phyloP scores from a whole-genome alignment of 2,113 vertebrate genomes.

The Calcarius ornatus region DNA sequence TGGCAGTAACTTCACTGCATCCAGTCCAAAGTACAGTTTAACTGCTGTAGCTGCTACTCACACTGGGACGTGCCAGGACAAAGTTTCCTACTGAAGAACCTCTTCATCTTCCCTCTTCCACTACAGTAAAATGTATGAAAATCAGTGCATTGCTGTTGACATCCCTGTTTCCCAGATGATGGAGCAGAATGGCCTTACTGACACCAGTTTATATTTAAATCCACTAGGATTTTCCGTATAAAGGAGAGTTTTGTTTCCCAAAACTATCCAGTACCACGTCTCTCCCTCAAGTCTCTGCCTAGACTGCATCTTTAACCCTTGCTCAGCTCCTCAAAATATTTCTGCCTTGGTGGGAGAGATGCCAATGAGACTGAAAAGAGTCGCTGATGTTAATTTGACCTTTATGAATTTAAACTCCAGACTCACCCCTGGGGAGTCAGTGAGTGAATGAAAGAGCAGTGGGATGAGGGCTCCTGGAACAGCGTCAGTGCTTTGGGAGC shows the following conservation, averaged over 20 bases:
- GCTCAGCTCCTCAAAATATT: background rate
- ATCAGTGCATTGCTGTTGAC: background rate
- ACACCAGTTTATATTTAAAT: background rate
- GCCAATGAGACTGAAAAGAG: background rate
- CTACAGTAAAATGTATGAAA: background rate
- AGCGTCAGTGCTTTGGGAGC: fast-evolving
- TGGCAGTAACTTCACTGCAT: background rate
- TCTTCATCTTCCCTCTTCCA: background rate
- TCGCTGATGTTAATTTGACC: background rate
- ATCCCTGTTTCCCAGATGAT: background rate
- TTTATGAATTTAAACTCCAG: slow-evolving; percentile 31
- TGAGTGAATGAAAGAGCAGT: background rate
- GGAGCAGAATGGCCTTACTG: background rate
- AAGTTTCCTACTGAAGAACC: background rate
- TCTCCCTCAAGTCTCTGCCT: background rate
- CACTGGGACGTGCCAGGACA: background rate
- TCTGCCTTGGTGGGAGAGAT: background rate
- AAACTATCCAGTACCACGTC: background rate
- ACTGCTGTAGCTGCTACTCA: background rate
- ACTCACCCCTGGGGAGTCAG: background rate
- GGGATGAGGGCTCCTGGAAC: background rate
- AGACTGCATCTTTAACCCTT: background rate
- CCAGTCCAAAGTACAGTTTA: background rate
- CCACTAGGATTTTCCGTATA: background rate
- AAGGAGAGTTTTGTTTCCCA: background rate